phyloP scores from a whole-genome alignment of 2,888 invertebrate genomes.

The Drosophila basisetae region DNA sequence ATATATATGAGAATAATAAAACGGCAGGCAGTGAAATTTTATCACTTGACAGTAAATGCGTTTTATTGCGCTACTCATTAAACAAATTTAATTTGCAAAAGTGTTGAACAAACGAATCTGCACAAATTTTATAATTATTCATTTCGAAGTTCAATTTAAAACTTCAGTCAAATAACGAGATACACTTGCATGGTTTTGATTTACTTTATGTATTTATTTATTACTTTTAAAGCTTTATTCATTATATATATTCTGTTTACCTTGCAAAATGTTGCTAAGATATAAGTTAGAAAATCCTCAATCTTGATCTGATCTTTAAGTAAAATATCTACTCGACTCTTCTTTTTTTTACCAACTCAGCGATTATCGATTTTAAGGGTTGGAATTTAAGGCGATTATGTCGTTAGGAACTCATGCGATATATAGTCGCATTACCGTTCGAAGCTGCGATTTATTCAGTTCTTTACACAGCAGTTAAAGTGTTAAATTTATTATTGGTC shows the following conservation, averaged over 20 bases:
- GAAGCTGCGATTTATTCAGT: constrained; percentile 49
- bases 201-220: background rate
- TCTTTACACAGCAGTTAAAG: constrained; percentile 75
- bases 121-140: background rate
- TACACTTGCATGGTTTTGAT: background rate
- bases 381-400: constrained; percentile 45
- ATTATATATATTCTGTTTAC: background rate
- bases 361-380: background rate
- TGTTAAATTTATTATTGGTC: constrained; percentile 78
- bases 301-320: background rate
- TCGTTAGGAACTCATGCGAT: constrained; percentile 28
- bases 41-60: constrained; percentile 83
- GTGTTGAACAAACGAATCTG: constrained; percentile 23
- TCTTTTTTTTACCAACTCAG: background rate
- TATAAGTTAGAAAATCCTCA: background rate
- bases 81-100: constrained; percentile 76
- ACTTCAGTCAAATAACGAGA: background rate
- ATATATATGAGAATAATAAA: constrained; percentile 30
- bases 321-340: background rate
- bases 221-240: background rate
- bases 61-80: constrained; percentile 82
- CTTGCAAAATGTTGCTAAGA: background rate
- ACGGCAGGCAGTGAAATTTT: constrained; percentile 66
- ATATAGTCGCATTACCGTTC: constrained; percentile 32
- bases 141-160: background rate